These are phyloP conservation scores for Lottia scabra DNA, from an alignment of 2,888 invertebrate genomes.

Conservation along the genomic window DNA sequence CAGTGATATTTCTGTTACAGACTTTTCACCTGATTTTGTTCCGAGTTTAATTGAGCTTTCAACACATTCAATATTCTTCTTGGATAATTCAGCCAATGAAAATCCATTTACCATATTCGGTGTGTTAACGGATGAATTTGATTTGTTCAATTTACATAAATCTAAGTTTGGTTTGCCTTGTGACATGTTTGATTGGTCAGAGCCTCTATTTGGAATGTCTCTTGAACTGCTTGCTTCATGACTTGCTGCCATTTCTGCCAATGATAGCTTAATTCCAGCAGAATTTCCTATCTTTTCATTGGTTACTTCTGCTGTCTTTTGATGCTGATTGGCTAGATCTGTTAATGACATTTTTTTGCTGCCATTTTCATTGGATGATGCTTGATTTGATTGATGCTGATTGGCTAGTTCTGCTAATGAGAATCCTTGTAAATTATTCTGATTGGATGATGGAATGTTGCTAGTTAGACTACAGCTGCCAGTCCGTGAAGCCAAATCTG, in stretches of 20 bases:
- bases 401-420: constrained; percentile 33
- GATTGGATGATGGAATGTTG: neutral
- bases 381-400: constrained; percentile 19
- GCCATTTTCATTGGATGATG: neutral
- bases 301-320: too few species aligned
- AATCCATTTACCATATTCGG: too few species aligned
- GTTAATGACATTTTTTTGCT: neutral
- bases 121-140: too few species aligned
- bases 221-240: constrained; percentile 14
- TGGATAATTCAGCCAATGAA: too few species aligned
- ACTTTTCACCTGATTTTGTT: too few species aligned
- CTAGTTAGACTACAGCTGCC: neutral
- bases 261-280: neutral
- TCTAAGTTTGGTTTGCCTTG: too few species aligned
- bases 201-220: neutral
- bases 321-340: too few species aligned
- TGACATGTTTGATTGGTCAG: too few species aligned
- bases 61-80: too few species aligned
- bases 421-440: neutral
- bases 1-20: neutral
- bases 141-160: too few species aligned
- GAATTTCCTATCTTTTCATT: too few species aligned
- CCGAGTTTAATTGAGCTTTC: too few species aligned
- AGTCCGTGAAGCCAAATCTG: constrained; percentile 1
- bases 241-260: constrained; percentile 10